Conservation (phyloP, 2,797 vertebrate genomes). For the Halcyon badia region DNA sequence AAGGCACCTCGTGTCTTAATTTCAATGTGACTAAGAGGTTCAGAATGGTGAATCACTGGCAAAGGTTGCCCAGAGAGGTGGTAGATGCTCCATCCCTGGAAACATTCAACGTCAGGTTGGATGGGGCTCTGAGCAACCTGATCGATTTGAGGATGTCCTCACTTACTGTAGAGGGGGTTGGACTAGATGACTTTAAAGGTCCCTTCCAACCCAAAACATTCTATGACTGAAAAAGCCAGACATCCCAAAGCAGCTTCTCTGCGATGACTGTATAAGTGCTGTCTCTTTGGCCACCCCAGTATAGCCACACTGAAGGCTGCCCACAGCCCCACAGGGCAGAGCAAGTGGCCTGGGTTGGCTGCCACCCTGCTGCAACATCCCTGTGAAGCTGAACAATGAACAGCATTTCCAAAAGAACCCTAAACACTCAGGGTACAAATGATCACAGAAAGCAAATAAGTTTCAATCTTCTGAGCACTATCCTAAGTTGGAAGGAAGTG, state of each 20-base stretch:
- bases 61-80: neutral
- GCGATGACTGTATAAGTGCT: fast-evolving
- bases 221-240: neutral
- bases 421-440: neutral
- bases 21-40: neutral
- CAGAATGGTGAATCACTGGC: neutral
- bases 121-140: neutral
- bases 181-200: neutral
- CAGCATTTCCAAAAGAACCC: neutral
- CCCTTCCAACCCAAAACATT: neutral
- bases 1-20: neutral
- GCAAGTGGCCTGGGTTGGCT: neutral
- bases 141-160: neutral
- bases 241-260: neutral
- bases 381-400: fast-evolving
- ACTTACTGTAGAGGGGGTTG: neutral
- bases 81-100: neutral
- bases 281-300: neutral
- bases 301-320: neutral
- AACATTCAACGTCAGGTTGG: neutral
- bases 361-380: neutral
- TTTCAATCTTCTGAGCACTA: neutral
- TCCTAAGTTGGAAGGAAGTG: neutral
- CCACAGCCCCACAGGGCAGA: neutral
- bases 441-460: neutral